Conservation (phyloP, 1,140 invertebrate species). For the Asbolus verrucosus region DNA sequence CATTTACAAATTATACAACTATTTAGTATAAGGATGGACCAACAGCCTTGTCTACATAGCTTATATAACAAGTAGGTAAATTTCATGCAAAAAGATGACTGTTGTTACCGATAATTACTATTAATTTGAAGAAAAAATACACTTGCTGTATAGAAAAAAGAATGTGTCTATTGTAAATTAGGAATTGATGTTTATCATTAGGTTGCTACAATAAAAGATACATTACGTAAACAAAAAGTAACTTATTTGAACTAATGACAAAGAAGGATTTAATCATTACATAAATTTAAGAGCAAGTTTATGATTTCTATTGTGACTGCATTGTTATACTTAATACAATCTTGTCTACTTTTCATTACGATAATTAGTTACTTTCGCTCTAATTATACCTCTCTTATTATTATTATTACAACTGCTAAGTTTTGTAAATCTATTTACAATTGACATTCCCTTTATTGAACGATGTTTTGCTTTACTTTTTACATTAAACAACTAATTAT, state of each 20-base stretch:
- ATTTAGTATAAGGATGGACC: no score
- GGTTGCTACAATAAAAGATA: no score
- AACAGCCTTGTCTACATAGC: no score
- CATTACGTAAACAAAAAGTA: neutral
- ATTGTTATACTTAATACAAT: slow-evolving; percentile 36
- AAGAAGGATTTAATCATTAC: slow-evolving; percentile 15
- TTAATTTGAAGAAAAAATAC: no score
- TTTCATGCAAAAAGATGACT: no score
- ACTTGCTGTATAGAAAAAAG: no score
- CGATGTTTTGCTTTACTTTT: neutral
- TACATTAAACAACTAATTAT: slow-evolving; percentile 2
- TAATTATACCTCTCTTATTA: slow-evolving; percentile 21
- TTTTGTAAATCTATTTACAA: slow-evolving; percentile 5
- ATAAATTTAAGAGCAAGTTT: slow-evolving; percentile 15
- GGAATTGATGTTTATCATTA: no score
- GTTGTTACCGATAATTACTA: no score
- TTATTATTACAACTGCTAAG: slow-evolving; percentile 11
- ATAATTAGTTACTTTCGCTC: slow-evolving; percentile 25
- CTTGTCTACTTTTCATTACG: slow-evolving; percentile 13
- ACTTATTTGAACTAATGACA: neutral
- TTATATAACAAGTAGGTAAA: no score
- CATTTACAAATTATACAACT: no score
- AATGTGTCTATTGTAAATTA: no score
- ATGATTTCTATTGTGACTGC: slow-evolving; percentile 30
- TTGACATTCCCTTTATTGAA: neutral